Evolutionary conservation across 2,113 vertebrate genomes (phyloP).

Genomic region (Thunnus maccoyii): DNA sequence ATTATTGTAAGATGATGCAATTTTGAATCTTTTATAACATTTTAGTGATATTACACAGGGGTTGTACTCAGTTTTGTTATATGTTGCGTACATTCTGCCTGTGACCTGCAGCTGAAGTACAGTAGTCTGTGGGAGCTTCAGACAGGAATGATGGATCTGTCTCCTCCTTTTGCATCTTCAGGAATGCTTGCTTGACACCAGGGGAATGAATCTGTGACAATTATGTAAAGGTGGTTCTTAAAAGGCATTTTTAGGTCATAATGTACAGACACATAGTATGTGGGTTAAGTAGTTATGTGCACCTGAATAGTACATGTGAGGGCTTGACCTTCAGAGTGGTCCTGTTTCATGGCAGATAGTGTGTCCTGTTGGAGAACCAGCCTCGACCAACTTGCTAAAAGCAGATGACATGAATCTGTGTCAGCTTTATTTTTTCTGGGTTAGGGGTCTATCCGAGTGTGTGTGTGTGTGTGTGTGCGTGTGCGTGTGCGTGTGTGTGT

Average conservation of each 20-base stretch:
- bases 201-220: neutral
- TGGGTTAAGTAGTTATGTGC: conserved; percentile 7
- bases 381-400: conserved; percentile 36
- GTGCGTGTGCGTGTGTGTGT: neutral
- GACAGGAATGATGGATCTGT: conserved; percentile 13
- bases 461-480: too few relatives aligned
- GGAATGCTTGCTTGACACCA: conserved; percentile 5
- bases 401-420: conserved; percentile 26
- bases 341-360: conserved; percentile 41
- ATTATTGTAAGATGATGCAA: too few relatives aligned
- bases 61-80: neutral
- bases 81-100: neutral
- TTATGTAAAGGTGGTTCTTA: conserved; percentile 14
- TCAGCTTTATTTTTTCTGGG: conserved; percentile 1
- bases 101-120: neutral
- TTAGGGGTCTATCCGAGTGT: neutral
- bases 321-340: conserved; percentile 25
- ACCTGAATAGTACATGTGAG: conserved; percentile 5
- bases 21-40: too few relatives aligned
- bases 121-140: neutral
- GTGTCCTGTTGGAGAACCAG: conserved; percentile 15
- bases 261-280: conserved; percentile 27
- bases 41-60: too few relatives aligned
- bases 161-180: neutral
- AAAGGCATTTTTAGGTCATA: conserved; percentile 30